These are phyloP conservation scores for Rallus limicola DNA, from an alignment of 2,113 vertebrate genomes.

Conservation along the genomic window DNA sequence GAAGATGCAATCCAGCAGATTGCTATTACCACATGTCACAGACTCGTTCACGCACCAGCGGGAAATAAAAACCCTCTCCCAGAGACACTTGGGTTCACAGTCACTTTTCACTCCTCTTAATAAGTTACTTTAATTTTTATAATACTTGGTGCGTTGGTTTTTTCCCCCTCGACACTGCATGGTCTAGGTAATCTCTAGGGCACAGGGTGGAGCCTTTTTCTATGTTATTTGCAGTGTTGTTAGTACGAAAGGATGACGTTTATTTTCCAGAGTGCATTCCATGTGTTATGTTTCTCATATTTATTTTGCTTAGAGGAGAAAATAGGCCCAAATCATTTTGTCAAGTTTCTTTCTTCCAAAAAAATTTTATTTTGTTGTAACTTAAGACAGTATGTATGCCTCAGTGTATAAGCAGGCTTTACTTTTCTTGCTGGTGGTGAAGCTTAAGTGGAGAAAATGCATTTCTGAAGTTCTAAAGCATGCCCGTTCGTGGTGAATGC, in stretches of 20 bases:
- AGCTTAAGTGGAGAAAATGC: constrained; percentile 21
- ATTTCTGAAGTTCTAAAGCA: background rate
- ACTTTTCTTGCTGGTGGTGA: constrained; percentile 48
- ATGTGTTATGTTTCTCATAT: constrained; percentile 52
- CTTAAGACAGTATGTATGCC: background rate
- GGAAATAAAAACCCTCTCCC: constrained; percentile 55
- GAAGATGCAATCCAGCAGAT: constrained; percentile 87
- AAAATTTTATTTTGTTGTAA: constrained; percentile 31
- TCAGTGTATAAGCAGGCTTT: constrained; percentile 6
- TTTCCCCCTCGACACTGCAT: background rate
- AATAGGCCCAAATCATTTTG: constrained; percentile 26
- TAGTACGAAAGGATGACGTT: background rate
- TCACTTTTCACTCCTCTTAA: constrained; percentile 4
- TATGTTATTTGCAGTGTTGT: constrained; percentile 33
- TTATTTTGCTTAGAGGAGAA: constrained; percentile 62
- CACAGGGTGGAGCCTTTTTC: constrained; percentile 28
- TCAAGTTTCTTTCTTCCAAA: constrained; percentile 36
- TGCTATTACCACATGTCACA: constrained; percentile 79
- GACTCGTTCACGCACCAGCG: constrained; percentile 49
- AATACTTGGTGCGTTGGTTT: constrained; percentile 22
- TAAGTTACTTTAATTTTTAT: constrained; percentile 36
- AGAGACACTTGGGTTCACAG: background rate
- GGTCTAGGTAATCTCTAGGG: constrained; percentile 16
- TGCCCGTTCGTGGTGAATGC: background rate
- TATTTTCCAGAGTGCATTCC: constrained; percentile 74